Evolutionary conservation across 35 echinoderm and acorn worm genomes (phyloP).

Genomic region (Hemicentrotus pulcherrimus): DNA sequence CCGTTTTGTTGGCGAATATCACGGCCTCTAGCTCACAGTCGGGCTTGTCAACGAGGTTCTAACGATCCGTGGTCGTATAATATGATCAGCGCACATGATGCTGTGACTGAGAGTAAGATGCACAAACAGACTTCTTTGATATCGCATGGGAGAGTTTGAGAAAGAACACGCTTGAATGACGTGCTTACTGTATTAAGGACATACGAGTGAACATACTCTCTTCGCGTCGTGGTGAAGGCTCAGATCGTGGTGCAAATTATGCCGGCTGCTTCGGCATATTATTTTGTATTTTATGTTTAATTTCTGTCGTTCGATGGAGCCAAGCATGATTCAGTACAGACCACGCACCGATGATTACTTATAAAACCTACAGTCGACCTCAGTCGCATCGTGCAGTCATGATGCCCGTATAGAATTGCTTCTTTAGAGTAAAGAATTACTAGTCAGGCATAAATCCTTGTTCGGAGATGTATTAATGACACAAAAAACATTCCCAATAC

Average conservation of each 20-base stretch:
- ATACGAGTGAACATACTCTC: background rate
- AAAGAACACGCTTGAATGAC: background rate
- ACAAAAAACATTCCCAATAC: background rate
- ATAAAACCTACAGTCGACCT: background rate
- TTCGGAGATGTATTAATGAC: background rate
- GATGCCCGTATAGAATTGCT: background rate
- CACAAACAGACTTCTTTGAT: background rate
- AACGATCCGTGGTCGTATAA: background rate
- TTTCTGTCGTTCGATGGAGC: background rate
- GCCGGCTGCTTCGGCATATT: background rate
- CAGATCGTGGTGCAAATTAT: background rate
- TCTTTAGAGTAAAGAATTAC: background rate
- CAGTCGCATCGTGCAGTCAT: background rate
- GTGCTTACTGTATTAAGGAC: background rate
- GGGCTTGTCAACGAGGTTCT: background rate
- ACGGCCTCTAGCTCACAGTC: slow-evolving; percentile 14
- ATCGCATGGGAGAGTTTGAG: background rate
- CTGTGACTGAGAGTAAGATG: background rate
- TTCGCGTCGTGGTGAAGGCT: background rate
- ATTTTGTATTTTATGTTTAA: background rate
- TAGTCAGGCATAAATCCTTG: background rate
- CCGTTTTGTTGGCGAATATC: slow-evolving; percentile 21
- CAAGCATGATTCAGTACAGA: background rate
- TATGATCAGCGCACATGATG: background rate
- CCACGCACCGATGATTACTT: background rate